Conservation (phyloP, 2,888 invertebrate species). For the Tenthredo mesomela region DNA sequence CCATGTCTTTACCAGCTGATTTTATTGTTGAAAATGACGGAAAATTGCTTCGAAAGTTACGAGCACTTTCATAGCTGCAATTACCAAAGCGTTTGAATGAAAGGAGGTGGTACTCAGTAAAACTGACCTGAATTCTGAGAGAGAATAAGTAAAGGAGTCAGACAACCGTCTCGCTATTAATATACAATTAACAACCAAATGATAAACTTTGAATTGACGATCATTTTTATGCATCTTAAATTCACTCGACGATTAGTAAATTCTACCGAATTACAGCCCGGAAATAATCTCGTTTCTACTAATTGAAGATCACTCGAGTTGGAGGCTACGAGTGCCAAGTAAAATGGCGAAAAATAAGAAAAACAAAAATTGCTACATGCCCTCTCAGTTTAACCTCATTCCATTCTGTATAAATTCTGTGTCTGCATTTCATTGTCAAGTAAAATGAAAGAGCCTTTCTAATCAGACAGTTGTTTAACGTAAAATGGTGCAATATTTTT, state of each 20-base stretch:
- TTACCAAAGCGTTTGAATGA: slow-evolving; percentile 21
- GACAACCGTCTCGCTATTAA: neutral
- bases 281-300: neutral
- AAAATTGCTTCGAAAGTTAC: slow-evolving; percentile 38
- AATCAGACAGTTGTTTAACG: neutral
- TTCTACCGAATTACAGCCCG: neutral
- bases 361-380: neutral
- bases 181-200: slow-evolving; percentile 10
- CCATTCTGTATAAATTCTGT: neutral
- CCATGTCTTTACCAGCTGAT: neutral
- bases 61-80: slow-evolving; percentile 27
- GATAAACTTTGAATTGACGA: neutral
- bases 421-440: neutral
- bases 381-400: neutral
- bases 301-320: neutral
- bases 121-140: slow-evolving; percentile 1
- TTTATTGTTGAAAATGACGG: slow-evolving; percentile 9
- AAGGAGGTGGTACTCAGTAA: neutral
- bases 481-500: neutral
- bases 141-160: neutral
- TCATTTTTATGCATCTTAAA: neutral
- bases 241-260: neutral
- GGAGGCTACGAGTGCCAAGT: neutral
- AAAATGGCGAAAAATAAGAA: neutral
- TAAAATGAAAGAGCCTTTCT: neutral